Conservation (phyloP, 2,113 vertebrate species). For the Acinonyx jubatus region DNA sequence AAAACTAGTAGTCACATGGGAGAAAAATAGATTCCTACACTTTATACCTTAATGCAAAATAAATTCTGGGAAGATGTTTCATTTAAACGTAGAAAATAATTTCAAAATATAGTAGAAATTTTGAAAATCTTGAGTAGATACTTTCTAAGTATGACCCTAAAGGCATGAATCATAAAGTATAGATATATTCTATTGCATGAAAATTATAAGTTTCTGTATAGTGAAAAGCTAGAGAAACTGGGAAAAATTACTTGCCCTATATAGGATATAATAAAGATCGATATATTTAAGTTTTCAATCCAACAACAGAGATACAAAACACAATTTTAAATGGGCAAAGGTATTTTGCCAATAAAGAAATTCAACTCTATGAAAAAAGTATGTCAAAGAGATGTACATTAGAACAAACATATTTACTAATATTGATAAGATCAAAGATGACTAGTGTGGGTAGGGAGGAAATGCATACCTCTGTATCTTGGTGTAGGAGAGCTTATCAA, state of each 20-base stretch:
- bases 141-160: not conserved
- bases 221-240: not conserved
- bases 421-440: not conserved
- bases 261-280: not conserved
- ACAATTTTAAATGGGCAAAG: not conserved
- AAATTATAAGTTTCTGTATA: not conserved
- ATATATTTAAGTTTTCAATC: not conserved
- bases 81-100: not conserved
- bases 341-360: not conserved
- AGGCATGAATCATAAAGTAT: not conserved
- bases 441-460: not conserved
- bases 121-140: not conserved
- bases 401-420: not conserved
- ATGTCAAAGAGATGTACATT: not conserved
- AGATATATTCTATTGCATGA: not conserved
- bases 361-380: not conserved
- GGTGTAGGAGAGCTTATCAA: not conserved
- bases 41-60: not conserved
- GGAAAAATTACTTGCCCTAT: not conserved
- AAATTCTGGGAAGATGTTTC: not conserved
- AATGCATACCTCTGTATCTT: not conserved
- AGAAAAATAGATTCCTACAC: not conserved
- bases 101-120: not conserved
- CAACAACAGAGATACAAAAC: not conserved
- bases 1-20: not conserved